A percentile compares a stretch with the other conserved stretches of the same genome.
Evolutionary conservation across 2,113 vertebrate species (phyloP).

Genomic region (Bos indicus): DNA sequence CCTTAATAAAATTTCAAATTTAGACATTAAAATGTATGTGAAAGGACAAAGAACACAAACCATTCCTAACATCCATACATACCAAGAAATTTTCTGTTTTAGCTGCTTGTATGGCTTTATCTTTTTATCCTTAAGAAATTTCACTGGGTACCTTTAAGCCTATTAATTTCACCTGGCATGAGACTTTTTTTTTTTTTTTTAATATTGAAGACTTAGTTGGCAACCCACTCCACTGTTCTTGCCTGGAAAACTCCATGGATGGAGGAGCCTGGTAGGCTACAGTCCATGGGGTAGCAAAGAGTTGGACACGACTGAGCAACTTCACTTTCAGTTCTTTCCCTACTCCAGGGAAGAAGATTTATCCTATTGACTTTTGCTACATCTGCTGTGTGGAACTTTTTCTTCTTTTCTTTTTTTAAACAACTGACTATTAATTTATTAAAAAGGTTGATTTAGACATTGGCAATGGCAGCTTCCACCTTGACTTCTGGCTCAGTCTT

Average conservation of each 20-base stretch:
- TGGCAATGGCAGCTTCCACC: not conserved
- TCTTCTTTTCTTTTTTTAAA: not conserved
- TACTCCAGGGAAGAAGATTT: not conserved
- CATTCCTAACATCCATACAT: not conserved
- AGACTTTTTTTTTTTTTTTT: not conserved
- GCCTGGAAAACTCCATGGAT: not conserved
- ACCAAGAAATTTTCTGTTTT: slow-evolving; percentile 19
- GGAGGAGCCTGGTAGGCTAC: not conserved
- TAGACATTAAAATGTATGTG: slow-evolving; percentile 27
- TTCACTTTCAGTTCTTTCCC: not conserved
- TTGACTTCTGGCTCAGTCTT: not conserved
- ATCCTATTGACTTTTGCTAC: not conserved
- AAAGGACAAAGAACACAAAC: slow-evolving; percentile 27
- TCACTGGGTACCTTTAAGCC: not conserved
- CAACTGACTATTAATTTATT: not conserved
- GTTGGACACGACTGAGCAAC: rapidly evolving
- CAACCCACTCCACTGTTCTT: not conserved
- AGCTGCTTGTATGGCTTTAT: not conserved
- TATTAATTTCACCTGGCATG: not conserved
- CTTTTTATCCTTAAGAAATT: not conserved
- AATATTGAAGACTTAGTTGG: not conserved
- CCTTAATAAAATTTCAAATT: not conserved
- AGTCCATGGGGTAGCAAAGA: not conserved
- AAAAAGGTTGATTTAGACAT: not conserved
- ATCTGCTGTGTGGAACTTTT: not conserved